phyloP scores from a whole-genome alignment of 2,113 vertebrate genomes.

The Chloropsis cyanopogon region DNA sequence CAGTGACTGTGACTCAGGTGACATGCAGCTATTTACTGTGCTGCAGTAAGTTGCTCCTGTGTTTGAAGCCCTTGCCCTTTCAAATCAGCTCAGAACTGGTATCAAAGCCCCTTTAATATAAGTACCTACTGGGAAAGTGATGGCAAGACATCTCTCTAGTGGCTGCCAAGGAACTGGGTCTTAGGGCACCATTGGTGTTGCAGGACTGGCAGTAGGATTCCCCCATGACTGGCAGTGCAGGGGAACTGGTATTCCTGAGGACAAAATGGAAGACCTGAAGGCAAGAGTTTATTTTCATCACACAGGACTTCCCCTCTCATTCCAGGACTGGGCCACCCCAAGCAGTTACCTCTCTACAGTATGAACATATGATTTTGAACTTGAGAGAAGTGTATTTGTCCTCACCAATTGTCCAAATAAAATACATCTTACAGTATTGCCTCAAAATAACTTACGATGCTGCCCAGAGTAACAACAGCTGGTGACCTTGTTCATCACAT shows the following conservation, averaged over 20 bases:
- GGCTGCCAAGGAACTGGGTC: not conserved
- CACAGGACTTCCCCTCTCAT: not conserved
- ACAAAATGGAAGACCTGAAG: not conserved
- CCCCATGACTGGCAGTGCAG: not conserved
- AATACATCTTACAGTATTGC: not conserved
- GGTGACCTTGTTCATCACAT: not conserved
- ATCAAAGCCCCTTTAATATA: not conserved
- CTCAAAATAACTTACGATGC: not conserved
- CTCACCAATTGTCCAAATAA: not conserved
- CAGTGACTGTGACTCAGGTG: too few relatives aligned
- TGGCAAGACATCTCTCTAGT: not conserved
- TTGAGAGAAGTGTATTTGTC: not conserved
- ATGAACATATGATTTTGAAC: not conserved
- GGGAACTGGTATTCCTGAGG: not conserved
- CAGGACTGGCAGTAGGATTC: too few relatives aligned
- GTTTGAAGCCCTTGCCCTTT: not conserved
- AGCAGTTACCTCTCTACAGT: not conserved
- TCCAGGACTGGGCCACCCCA: not conserved
- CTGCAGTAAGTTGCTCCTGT: not conserved
- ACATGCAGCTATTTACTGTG: not conserved
- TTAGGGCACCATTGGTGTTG: not conserved
- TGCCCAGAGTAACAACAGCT: not conserved
- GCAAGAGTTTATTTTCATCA: not conserved
- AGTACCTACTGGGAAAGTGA: not conserved
- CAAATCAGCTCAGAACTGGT: not conserved